Evolutionary conservation across 1,140 invertebrate genomes (phyloP), one percentile per base, ranked within the genome.

Genomic region (Ridgeia piscesae): DNA sequence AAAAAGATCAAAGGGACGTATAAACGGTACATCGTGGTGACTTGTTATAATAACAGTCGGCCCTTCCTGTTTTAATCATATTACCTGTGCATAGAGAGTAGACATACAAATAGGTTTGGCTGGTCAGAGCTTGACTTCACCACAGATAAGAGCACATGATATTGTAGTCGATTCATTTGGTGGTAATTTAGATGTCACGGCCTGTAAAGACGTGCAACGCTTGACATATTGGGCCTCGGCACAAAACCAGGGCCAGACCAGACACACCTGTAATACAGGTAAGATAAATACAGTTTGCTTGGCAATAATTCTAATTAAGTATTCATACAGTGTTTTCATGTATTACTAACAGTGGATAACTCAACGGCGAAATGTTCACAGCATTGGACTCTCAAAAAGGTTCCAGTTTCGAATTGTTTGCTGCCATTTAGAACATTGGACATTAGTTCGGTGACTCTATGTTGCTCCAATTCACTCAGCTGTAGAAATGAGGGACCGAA

Each of bases 81-180:
- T n/a, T n/a, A n/a, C n/a, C n/a, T n/a, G n/a, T n/a, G n/a, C n/a
- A n/a, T n/a, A n/a, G n/a, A n/a, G n/a, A n/a, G n/a, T 50, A 50
- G 48, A 50, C 58, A 77, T 77, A 77, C 58, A 77, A 77, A 77
- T 77, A 77, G 58, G 58, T 77, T 77, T 77, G 58, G 58, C 58
- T 21, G 27, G 27, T 21, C n/a, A n/a, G 58, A 21, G 58, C 42
- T 77, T 31, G 27, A 77, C 58, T 77, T 77, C 11, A 77, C 58
- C 58, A 4, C 58, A 14, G 58, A 77, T 77, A 77, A 77, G 58
- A 77, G 58, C 58, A 27, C 27, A 77, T 21, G 11, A 42, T 77
- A 17, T 77, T 0, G 58, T 31, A 77, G 8, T n/a, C 21, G 48
- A 77, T 77, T 77, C 58, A 31, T 17, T 42, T 77, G 58, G 14